A percentile compares a stretch with the other conserved stretches of the same genome.
Evolutionary conservation across 2,113 vertebrate genomes (phyloP).

Genomic region (Platysteira castanea): DNA sequence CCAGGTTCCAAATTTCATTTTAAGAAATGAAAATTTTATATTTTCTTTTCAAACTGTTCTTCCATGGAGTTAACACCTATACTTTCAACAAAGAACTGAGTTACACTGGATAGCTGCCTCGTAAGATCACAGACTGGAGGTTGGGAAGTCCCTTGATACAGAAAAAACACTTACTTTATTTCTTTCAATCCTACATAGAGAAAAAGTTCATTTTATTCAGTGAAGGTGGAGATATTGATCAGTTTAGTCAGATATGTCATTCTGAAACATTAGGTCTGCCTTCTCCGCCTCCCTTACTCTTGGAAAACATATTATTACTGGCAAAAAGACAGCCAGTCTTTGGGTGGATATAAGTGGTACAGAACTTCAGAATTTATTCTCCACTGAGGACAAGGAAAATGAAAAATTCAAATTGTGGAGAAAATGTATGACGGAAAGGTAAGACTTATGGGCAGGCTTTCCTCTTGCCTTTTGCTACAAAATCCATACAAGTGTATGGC

Average conservation of each 20-base stretch:
- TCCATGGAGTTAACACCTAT: not conserved
- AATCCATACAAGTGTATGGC: not conserved
- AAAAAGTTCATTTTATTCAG: not conserved
- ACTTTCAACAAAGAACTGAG: not conserved
- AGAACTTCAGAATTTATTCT: not conserved
- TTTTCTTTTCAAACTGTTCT: not conserved
- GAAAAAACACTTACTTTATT: not conserved
- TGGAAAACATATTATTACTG: not conserved
- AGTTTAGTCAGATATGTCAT: not conserved
- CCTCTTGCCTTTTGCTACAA: not conserved
- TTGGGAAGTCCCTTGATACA: not conserved
- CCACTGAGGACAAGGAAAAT: not conserved
- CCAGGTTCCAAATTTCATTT: not conserved
- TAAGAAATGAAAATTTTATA: not conserved
- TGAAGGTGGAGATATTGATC: not conserved
- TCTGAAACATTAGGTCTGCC: not conserved
- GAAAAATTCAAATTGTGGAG: not conserved
- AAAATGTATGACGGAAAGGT: not conserved
- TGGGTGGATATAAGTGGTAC: not conserved
- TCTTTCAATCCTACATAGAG: not conserved
- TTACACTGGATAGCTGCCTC: not conserved
- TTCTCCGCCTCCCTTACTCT: not conserved
- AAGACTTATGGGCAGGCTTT: not conserved
- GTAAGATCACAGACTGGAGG: not conserved
- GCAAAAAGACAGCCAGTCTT: not conserved